Conservation (phyloP, 2,113 vertebrate genomes). For the Alouatta palliata region DNA sequence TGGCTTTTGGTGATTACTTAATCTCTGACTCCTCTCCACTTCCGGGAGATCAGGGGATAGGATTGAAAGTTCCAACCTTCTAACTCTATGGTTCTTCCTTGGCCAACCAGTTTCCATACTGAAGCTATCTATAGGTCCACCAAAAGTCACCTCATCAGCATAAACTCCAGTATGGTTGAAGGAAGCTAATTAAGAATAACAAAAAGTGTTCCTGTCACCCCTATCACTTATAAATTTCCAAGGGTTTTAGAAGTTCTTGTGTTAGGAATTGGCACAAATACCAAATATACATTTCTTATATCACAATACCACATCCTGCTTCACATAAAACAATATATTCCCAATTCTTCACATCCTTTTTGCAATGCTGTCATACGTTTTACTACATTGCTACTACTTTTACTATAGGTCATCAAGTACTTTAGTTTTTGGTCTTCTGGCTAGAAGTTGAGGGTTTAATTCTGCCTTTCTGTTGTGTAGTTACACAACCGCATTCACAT, state of each 20-base stretch:
- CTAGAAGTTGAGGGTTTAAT: neutral
- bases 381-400: neutral
- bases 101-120: neutral
- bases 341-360: neutral
- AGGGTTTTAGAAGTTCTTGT: neutral
- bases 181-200: neutral
- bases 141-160: neutral
- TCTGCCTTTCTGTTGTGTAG: neutral
- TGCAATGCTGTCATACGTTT: neutral
- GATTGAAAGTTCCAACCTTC: too few species aligned
- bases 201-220: neutral
- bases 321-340: neutral
- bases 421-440: neutral
- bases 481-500: neutral
- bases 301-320: neutral
- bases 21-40: too few species aligned
- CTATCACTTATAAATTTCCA: neutral
- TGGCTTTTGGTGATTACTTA: neutral
- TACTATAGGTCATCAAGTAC: neutral
- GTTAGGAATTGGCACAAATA: neutral
- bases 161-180: neutral
- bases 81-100: too few species aligned
- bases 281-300: neutral
- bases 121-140: neutral
- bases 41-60: too few species aligned